phyloP scores from a whole-genome alignment of 2,888 invertebrate genomes.

The Erannis defoliaria region DNA sequence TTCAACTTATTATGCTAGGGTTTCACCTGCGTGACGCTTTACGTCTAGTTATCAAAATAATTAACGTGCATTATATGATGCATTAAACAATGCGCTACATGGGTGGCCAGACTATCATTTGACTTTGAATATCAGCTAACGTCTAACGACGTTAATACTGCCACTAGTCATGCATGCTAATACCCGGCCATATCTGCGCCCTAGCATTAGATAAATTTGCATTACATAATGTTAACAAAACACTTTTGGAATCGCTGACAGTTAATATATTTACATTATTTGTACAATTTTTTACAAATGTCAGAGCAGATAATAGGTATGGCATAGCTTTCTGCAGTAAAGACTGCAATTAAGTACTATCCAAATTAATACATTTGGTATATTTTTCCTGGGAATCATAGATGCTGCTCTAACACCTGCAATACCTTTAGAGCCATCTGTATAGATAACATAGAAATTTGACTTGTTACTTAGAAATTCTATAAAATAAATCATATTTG shows the following conservation, averaged over 20 bases:
- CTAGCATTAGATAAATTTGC: no score
- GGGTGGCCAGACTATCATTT: no score
- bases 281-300: not conserved
- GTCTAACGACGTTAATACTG: no score
- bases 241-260: not conserved
- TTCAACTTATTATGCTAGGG: not conserved
- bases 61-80: no score
- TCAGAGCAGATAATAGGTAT: not conserved
- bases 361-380: not conserved
- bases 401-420: not conserved
- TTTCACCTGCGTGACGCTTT: no score
- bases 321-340: not conserved
- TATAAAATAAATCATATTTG: not conserved
- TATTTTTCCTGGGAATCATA: not conserved
- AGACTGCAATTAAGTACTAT: not conserved
- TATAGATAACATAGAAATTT: not conserved
- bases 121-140: no score
- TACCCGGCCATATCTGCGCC: no score
- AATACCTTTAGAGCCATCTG: not conserved
- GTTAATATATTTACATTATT: not conserved
- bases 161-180: no score
- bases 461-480: not conserved
- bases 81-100: no score
- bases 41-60: no score
- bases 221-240: not conserved